Conservation (phyloP, 2,797 vertebrate genomes). For the Tauraco hartlaubi region DNA sequence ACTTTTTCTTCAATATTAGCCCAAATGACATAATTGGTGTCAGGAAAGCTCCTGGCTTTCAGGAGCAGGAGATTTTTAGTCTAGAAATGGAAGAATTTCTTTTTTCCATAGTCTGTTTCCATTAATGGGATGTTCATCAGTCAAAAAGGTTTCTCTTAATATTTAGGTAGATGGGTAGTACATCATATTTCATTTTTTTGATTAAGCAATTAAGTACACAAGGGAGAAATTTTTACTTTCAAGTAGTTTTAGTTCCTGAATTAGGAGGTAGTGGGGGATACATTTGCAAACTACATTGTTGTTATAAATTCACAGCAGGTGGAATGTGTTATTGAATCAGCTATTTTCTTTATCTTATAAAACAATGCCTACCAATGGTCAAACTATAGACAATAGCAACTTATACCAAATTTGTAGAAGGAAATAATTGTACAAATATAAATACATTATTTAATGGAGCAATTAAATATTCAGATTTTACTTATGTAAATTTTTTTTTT, state of each 20-base stretch:
- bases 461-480: no score
- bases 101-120: not conserved
- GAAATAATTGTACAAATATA: not conserved
- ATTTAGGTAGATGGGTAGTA: not conserved
- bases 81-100: not conserved
- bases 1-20: not conserved
- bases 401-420: not conserved
- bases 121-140: not conserved
- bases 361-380: not conserved
- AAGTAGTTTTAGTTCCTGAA: not conserved
- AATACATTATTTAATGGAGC: not conserved
- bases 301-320: not conserved
- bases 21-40: not conserved
- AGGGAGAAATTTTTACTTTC: not conserved
- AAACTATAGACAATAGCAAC: not conserved
- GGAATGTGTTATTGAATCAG: not conserved
- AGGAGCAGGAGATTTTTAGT: not conserved
- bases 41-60: not conserved
- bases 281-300: not conserved
- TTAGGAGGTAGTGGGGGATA: not conserved
- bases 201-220: not conserved
- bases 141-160: not conserved
- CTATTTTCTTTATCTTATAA: not conserved
- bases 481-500: not conserved
- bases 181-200: not conserved